Evolutionary conservation across 2,113 vertebrate species (phyloP).

Genomic region (Urocolius indicus): DNA sequence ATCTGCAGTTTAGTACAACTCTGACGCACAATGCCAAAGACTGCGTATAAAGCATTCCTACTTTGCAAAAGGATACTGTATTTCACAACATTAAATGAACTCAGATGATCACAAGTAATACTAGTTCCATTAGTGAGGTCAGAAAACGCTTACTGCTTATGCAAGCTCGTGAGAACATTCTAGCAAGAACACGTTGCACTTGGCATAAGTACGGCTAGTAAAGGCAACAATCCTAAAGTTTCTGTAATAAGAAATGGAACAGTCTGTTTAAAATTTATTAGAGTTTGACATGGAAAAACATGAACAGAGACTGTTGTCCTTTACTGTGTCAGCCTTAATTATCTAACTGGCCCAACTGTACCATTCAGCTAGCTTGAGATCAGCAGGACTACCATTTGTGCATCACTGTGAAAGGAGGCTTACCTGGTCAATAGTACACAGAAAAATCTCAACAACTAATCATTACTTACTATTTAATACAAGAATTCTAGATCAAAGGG

Average conservation of each 20-base stretch:
- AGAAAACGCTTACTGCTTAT: slow-evolving; percentile 7
- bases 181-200: slow-evolving; percentile 5
- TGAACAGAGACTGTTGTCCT: background rate
- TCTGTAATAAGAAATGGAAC: background rate
- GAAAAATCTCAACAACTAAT: background rate
- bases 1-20: background rate
- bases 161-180: slow-evolving; percentile 19
- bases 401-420: background rate
- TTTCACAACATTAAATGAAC: slow-evolving; percentile 38
- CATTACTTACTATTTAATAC: background rate
- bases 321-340: background rate
- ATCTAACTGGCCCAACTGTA: background rate
- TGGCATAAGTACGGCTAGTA: background rate
- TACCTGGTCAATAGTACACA: background rate
- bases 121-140: background rate
- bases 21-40: slow-evolving; percentile 52
- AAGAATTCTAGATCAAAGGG: background rate
- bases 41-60: background rate
- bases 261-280: background rate
- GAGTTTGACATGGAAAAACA: background rate
- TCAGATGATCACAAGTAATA: slow-evolving; percentile 23
- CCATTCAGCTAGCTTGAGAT: background rate
- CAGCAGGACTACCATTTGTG: background rate
- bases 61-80: slow-evolving; percentile 15
- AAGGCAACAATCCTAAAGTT: background rate